Percentiles rank a stretch among this genome's conserved stretches.
phyloP scores from a whole-genome alignment of 1,140 invertebrate genomes.

The Dolichoris vasculosae region DNA sequence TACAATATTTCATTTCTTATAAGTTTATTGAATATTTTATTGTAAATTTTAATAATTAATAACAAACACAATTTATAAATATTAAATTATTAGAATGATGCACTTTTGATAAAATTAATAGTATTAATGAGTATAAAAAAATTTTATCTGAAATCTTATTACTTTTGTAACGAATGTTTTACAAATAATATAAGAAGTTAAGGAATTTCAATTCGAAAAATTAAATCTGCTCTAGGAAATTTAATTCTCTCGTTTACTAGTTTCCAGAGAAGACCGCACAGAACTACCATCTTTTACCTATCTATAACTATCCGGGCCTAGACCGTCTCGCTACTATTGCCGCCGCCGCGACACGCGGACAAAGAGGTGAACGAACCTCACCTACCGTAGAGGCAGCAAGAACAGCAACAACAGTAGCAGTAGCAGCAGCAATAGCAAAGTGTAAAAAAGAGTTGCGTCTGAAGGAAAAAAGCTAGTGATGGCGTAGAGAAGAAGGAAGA shows the following conservation, averaged over 20 bases:
- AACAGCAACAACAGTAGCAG: slow-evolving; percentile 6
- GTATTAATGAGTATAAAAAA: no score
- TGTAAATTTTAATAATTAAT: no score
- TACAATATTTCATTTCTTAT: no score
- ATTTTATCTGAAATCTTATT: no score
- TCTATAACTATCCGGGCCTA: slow-evolving; percentile 32
- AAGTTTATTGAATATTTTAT: no score
- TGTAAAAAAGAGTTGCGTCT: slow-evolving; percentile 48
- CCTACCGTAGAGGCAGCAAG: slow-evolving; percentile 26
- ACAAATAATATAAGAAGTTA: no score
- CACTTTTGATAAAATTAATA: no score
- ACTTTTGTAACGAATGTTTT: no score
- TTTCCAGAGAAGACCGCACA: background rate
- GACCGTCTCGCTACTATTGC: slow-evolving; percentile 17
- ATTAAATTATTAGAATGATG: no score
- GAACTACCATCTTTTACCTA: background rate
- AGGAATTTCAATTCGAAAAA: no score
- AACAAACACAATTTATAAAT: no score
- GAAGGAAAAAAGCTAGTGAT: slow-evolving; percentile 54
- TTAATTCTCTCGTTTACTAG: background rate
- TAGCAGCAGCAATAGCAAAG: slow-evolving; percentile 27
- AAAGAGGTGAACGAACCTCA: slow-evolving; percentile 53
- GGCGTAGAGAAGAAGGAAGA: slow-evolving; percentile 54
- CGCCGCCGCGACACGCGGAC: slow-evolving; percentile 49
- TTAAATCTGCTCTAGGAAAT: no score